Evolutionary conservation across 2,113 vertebrate species (phyloP).

Genomic region (Vidua macroura): DNA sequence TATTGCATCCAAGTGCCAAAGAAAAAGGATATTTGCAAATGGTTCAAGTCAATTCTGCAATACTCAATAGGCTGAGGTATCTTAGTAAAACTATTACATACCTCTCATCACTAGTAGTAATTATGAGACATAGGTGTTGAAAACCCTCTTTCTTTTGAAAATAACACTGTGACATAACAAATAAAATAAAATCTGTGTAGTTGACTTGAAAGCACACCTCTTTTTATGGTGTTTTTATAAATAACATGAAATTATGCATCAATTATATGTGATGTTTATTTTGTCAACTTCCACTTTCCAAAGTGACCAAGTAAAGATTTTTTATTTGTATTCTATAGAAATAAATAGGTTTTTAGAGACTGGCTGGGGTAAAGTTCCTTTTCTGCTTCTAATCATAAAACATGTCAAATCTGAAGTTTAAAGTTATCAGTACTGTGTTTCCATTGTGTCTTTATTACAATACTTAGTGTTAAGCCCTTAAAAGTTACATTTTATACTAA

Average conservation of each 20-base stretch:
- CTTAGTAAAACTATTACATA: not conserved
- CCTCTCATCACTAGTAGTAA: not conserved
- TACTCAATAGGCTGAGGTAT: not conserved
- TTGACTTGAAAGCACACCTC: not conserved
- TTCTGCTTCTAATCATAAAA: not conserved
- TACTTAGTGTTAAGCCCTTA: not conserved
- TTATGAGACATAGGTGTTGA: not conserved
- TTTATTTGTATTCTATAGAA: not conserved
- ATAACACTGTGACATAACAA: not conserved
- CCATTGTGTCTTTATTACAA: not conserved
- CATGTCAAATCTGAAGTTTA: not conserved
- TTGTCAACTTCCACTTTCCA: constrained; percentile 33
- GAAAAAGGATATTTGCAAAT: not conserved
- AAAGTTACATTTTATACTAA: not conserved
- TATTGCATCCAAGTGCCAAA: not conserved
- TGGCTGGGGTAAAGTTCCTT: not conserved
- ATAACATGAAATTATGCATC: constrained; percentile 26
- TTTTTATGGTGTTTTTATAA: constrained; percentile 20
- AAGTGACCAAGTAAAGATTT: not conserved
- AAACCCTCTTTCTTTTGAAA: not conserved
- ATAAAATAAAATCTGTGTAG: not conserved
- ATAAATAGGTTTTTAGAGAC: not conserved
- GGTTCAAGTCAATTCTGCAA: not conserved
- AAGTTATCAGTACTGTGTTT: not conserved
- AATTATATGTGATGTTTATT: constrained; percentile 33